Percentiles rank a stretch among this genome's conserved stretches.
Conservation (phyloP, 2,797 vertebrate species). For the Amblyraja radiata region DNA sequence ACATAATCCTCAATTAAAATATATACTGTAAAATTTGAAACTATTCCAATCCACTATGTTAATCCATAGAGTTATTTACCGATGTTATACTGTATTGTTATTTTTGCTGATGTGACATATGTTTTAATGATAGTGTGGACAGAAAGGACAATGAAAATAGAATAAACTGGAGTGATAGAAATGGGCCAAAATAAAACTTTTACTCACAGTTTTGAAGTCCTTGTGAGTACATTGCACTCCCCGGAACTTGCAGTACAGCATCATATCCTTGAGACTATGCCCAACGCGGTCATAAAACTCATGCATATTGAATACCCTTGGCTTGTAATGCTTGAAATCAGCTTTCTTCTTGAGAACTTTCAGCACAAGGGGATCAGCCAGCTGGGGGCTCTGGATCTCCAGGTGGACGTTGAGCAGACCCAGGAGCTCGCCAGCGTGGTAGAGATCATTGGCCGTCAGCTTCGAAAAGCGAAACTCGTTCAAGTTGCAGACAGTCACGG, state of each 20-base stretch:
- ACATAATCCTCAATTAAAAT: background rate
- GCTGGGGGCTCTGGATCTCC: slow-evolving; percentile 78
- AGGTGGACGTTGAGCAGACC: slow-evolving; percentile 87
- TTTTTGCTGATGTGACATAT: background rate
- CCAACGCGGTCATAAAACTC: slow-evolving; percentile 90
- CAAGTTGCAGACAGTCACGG: slow-evolving; percentile 92
- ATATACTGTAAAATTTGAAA: background rate
- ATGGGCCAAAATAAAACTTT: background rate
- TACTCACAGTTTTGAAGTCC: slow-evolving; percentile 96
- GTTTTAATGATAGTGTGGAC: background rate
- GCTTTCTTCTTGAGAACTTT: slow-evolving; percentile 74
- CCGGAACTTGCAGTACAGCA: slow-evolving; percentile 93
- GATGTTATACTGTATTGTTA: background rate
- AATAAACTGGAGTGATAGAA: background rate
- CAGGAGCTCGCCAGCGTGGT: slow-evolving; percentile 90
- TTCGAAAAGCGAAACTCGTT: slow-evolving; percentile 85
- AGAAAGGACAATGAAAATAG: slow-evolving; percentile 12
- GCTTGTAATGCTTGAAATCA: slow-evolving; percentile 88
- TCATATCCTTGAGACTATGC: slow-evolving; percentile 93
- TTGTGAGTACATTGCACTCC: slow-evolving; percentile 82
- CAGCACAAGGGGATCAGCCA: slow-evolving; percentile 81
- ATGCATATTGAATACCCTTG: slow-evolving; percentile 89
- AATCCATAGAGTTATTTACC: background rate
- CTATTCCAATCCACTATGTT: background rate
- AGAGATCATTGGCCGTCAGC: slow-evolving; percentile 89